Evolutionary conservation across 2,888 invertebrate species (phyloP), one percentile per base, ranked within the genome.

Genomic region (Lepidochrysops patricia): DNA sequence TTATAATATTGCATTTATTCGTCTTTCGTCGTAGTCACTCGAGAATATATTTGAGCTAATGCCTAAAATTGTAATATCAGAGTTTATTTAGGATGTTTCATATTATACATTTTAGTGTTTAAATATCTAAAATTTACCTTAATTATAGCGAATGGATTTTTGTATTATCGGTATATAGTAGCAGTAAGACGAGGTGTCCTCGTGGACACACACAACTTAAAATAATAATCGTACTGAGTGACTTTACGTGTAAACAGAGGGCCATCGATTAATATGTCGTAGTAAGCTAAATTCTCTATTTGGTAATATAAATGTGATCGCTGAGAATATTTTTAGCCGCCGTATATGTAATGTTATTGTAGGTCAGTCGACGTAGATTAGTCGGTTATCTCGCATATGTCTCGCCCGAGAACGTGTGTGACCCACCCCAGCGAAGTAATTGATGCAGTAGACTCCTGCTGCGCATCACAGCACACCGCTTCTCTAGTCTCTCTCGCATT

Each of bases 81-180:
- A 89, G 87, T 89, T 89, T 89, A 89, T 89, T 89, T 88, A 89
- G 87, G 87, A 89, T 81, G 87, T 87, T 83, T 88, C 84, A 87
- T 88, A 88, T 87, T 88, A 87, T 89, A 89, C 88, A 88, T 89
- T 87, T 86, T 88, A 88, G 88, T 84, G 82, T 84, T 87, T 87
- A 88, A 88, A 86, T 87, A 87, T 86, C 87, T 87, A 88, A 89
- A 88, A 88, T 88, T 88, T 88, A 89, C 87, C 88, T 86, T 89
- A 87, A 88, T 86, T 88, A 86, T 88, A 88, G 86, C 84, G 74
- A 85, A 88, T 82, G 86, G 85, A 89, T 89, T 88, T 88, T 88
- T 88, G 88, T 89, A 88, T 88, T 89, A 87, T 87, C 80, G 88
- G 86, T 87, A 89, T 87, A 82, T 84, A 66, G 48, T 66, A 88